Conservation (phyloP, 2,113 vertebrate species). For the Alces alces region DNA sequence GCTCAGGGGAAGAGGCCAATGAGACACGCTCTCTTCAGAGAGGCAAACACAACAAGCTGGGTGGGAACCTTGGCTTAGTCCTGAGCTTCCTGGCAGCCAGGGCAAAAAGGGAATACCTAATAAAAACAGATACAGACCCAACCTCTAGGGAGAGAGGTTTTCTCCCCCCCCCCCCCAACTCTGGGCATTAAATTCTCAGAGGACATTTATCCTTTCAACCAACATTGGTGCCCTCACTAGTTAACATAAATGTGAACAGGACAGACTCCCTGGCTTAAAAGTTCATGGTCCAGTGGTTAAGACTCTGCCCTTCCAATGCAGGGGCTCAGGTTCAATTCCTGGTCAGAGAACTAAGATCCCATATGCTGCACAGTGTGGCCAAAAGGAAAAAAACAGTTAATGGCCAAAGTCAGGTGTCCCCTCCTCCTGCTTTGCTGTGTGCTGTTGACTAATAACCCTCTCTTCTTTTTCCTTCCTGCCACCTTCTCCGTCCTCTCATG, state of each 20-base stretch:
- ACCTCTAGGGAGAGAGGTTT: background rate
- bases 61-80: background rate
- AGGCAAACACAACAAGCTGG: background rate
- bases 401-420: background rate
- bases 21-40: background rate
- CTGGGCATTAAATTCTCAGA: background rate
- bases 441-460: conserved; percentile 3
- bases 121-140: background rate
- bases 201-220: background rate
- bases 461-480: conserved; percentile 25
- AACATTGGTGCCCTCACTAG: background rate
- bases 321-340: background rate
- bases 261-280: background rate
- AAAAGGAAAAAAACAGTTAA: background rate
- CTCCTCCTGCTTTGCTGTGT: background rate
- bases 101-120: background rate
- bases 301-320: background rate
- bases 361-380: background rate
- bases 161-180: fast-evolving
- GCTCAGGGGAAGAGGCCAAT: background rate
- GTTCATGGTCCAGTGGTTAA: background rate
- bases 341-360: background rate
- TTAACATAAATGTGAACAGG: background rate
- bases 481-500: background rate
- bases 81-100: background rate